Base-by-base conservation (phyloP, 2,113 vertebrate species). In the Thamnaconus septentrionalis region DNA sequence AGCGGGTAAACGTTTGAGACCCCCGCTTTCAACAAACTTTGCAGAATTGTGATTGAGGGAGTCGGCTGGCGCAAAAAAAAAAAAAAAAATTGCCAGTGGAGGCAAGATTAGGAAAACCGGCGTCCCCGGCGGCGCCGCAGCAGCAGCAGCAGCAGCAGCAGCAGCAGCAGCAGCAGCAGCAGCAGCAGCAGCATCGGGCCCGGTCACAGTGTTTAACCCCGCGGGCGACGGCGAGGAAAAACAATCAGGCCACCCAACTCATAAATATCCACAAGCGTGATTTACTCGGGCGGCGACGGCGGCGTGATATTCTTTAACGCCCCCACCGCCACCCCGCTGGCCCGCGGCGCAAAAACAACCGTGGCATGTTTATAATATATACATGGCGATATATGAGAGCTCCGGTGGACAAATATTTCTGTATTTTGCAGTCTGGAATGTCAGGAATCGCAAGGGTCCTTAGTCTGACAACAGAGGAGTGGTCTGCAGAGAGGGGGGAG, bases 401-500 rank as follows among this genome's bases (percentile, higher is more conserved):
- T 66, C 6, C 49, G 12, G 75, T 59, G 75, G 77, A 76, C 81
- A 82, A 72, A 81, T 65, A 81, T 80, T 66, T 76, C 67, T 80
- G 49, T 55, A 41, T 73, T 80, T 74, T 9, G 1, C 41, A 40
- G 68, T 45, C 50, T 75, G 83, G 80, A 87, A 85, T 86, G 58
- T 84, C 41, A 80, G 61, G 83, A 79, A 86, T 85, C 75, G 74
- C 79, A 71, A 76, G 71, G 62, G 81, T 81, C 70, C 70, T 82
- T 59, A 46, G 55, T 69, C 59, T 55, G 79, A 81, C 75, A 78
- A 67, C 74, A 76, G 63, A 50, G 48, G 9, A 4, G 9, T n/a
- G 48, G 9, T 4, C 6, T 12, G 50, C 45, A 54, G 46, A 53
- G 64, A 73, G 4, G 50, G 11, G 41, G 5, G 7, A 8, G 9